Base-by-base conservation (phyloP, 2,888 invertebrate species). In the Adelphocoris suturalis region DNA sequence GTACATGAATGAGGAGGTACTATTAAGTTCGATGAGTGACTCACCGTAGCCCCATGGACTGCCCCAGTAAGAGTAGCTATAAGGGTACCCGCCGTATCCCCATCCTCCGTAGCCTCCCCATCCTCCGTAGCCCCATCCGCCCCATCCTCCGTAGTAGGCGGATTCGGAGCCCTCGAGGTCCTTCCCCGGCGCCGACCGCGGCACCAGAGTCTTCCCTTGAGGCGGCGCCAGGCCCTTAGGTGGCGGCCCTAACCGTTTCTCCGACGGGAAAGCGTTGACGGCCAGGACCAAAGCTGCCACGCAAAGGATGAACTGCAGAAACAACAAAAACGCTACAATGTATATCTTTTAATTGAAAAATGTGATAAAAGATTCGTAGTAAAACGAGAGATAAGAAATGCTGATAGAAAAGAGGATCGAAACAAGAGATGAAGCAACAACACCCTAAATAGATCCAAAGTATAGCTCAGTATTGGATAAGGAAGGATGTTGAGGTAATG, bases 91-190 rank as follows among this genome's bases (percentile, higher is more conserved):
- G 46, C 81, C 82, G 9, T 28, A 89, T 16, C 84, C 55, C 23
- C 68, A 82, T 7, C 47, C 57, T 48, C 84, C 84, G 46, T 76
- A 13, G 1, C 52, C 13, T 23, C 89, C 89, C 1, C 12, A 52
- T 0, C 68, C 57, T 0, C 89, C 90, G 55, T 80, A 86, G 78
- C 81, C 86, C 81, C 87, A 90, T n/a, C 90, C 87, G 52, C 90
- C 86, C 90, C 90, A 90, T 48, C 86, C 86, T 28, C 90, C 87
- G 89, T 89, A 89, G 57, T 84, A 82, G 0, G 89, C 89, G 1
- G 89, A 89, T 47, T 89, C 89, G 27, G 89, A 16, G 13, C 89
- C 89, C 85, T 89, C 84, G 47, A 89, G 84, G 48, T 89, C 89
- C 48, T 85, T 89, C 12, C 37, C 27, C 3, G 81, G 47, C 5